These are phyloP conservation scores for Champsocephalus esox DNA, from an alignment of 2,797 vertebrate genomes.

Conservation along the genomic window DNA sequence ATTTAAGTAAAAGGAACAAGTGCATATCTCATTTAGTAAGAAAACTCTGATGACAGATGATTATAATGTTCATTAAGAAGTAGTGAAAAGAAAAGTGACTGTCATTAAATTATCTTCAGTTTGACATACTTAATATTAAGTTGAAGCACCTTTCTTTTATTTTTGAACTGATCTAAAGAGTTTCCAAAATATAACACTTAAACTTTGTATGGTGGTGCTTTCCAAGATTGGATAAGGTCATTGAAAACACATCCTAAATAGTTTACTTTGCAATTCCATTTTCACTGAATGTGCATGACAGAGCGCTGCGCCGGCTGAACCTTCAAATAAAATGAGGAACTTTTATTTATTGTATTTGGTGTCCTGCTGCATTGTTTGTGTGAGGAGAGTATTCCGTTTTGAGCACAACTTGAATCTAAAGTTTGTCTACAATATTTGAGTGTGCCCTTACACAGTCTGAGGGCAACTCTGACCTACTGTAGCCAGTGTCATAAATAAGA, in stretches of 20 bases:
- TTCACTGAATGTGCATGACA: slow-evolving; percentile 25
- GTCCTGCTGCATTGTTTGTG: slow-evolving; percentile 2
- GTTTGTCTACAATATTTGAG: slow-evolving; percentile 47
- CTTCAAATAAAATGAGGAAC: slow-evolving; percentile 4
- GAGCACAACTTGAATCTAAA: background rate
- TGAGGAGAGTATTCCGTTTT: background rate
- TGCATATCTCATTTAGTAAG: slow-evolving; percentile 8
- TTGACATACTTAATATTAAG: background rate
- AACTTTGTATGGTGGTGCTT: background rate
- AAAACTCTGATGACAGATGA: slow-evolving; percentile 4
- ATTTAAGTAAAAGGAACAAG: slow-evolving; percentile 11
- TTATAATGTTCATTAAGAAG: slow-evolving; percentile 1
- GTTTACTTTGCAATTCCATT: slow-evolving; percentile 4
- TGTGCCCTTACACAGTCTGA: background rate
- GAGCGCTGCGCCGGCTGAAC: slow-evolving; percentile 7
- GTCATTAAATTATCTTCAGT: slow-evolving; percentile 5
- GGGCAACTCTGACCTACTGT: slow-evolving; percentile 1
- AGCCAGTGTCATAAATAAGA: slow-evolving; percentile 55
- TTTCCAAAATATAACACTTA: background rate
- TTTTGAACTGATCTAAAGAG: slow-evolving; percentile 18
- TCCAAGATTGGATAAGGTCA: slow-evolving; percentile 1
- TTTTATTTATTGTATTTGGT: slow-evolving; percentile 10
- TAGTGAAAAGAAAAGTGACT: background rate
- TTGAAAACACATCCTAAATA: background rate
- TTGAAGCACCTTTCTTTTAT: background rate